These are phyloP conservation scores for Botia almorhae DNA, from an alignment of 2,797 vertebrate genomes.

Conservation along the genomic window DNA sequence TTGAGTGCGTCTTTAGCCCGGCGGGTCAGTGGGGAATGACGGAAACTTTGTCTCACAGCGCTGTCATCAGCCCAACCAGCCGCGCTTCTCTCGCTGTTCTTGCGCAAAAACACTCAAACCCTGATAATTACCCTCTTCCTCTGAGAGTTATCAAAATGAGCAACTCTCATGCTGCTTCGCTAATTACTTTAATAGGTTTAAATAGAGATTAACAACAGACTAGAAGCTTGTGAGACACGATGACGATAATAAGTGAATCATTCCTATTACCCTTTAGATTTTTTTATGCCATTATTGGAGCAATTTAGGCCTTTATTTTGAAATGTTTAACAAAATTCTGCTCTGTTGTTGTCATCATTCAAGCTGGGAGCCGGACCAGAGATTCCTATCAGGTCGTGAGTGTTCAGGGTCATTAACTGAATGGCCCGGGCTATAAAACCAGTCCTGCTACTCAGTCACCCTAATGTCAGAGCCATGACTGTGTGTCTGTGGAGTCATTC, in stretches of 20 bases:
- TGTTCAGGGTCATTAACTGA: conserved; percentile 54
- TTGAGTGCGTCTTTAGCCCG: conserved; percentile 8
- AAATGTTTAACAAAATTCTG: background rate
- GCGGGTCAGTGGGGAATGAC: conserved; percentile 20
- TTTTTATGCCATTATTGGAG: background rate
- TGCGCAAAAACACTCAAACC: conserved; percentile 10
- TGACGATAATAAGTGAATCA: conserved; percentile 47
- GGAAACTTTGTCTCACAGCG: background rate
- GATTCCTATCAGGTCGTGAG: conserved; percentile 44
- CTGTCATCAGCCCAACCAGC: conserved; percentile 7
- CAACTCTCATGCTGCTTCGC: conserved; percentile 61
- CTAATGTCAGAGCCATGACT: conserved; percentile 18
- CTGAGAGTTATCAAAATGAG: conserved; percentile 54
- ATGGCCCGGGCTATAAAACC: conserved; percentile 52
- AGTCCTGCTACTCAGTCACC: conserved; percentile 28
- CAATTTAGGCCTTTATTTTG: background rate
- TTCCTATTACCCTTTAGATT: conserved; percentile 26
- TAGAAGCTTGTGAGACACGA: conserved; percentile 58
- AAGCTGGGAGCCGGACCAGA: conserved; percentile 18
- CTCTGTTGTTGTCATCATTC: background rate
- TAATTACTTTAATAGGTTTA: conserved; percentile 72
- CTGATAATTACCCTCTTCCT: conserved; percentile 42
- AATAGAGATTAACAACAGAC: conserved; percentile 60
- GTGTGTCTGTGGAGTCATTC: conserved; percentile 52
- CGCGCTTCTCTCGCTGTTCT: conserved; percentile 3